These are phyloP conservation scores for Brachionichthys hirsutus DNA, from an alignment of 2,113 vertebrate species.

Conservation along the genomic window DNA sequence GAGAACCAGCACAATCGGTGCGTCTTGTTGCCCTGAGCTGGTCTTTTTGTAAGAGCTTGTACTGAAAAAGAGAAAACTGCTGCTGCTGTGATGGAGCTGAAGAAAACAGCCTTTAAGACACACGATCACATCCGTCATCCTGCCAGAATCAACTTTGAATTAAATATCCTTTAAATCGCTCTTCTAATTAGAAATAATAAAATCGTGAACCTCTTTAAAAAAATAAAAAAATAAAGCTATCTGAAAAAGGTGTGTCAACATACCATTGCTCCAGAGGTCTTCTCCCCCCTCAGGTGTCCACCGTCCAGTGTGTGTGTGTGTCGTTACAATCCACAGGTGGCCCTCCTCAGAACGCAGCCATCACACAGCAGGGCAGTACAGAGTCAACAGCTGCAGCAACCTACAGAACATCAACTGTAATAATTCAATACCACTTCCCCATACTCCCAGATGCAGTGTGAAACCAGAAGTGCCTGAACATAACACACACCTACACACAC, in stretches of 20 bases:
- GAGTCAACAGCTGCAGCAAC: conserved; percentile 24
- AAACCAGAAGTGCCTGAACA: conserved; percentile 66
- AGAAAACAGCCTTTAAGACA: neutral
- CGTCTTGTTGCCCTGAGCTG: neutral
- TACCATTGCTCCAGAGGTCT: conserved; percentile 65
- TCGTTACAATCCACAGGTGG: conserved; percentile 43
- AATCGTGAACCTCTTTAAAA: neutral
- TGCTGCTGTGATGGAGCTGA: conserved; percentile 15
- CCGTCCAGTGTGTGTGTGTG: conserved; percentile 16
- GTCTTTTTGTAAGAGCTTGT: neutral
- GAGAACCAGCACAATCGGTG: neutral
- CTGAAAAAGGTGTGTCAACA: conserved; percentile 38
- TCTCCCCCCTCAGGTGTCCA: conserved; percentile 44
- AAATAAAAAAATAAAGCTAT: neutral
- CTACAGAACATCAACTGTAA: conserved; percentile 44
- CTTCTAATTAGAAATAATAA: accelerated
- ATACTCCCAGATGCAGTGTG: conserved; percentile 47
- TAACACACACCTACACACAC: conserved; percentile 15
- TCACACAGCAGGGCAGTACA: conserved; percentile 18
- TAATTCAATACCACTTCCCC: conserved; percentile 72
- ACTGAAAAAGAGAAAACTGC: conserved; percentile 61
- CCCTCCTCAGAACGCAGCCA: conserved; percentile 53
- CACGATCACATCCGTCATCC: neutral
- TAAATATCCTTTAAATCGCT: accelerated
- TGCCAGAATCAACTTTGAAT: neutral